Evolutionary conservation across 2,888 invertebrate genomes (phyloP).

Genomic region (Helobdella robusta): DNA sequence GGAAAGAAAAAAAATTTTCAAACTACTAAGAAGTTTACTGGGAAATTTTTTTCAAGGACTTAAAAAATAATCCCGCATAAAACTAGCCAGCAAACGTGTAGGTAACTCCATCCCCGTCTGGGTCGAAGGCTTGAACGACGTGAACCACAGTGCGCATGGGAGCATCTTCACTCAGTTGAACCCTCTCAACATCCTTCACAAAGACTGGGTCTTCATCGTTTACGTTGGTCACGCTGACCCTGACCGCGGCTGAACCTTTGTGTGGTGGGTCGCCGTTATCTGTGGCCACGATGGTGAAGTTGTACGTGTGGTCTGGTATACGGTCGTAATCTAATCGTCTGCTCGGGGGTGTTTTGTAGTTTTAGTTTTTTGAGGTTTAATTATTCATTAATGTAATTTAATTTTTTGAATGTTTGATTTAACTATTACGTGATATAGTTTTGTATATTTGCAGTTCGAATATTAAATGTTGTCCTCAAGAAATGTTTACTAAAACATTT

Average conservation of each 20-base stretch:
- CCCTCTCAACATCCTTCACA: slow-evolving; percentile 35
- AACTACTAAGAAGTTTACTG: no score
- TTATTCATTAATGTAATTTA: no score
- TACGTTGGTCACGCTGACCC: slow-evolving; percentile 92
- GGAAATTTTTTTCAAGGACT: no score
- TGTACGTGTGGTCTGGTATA: slow-evolving; percentile 56
- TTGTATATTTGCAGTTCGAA: slow-evolving; percentile 1
- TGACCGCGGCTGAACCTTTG: slow-evolving; percentile 82
- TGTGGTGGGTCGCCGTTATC: slow-evolving; percentile 88
- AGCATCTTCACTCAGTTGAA: slow-evolving; percentile 32
- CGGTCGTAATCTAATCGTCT: slow-evolving; percentile 46
- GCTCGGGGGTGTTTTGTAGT: neutral
- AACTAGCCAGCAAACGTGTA: slow-evolving; percentile 65
- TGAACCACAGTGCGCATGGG: slow-evolving; percentile 70
- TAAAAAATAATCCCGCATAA: no score
- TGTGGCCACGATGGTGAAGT: slow-evolving; percentile 75
- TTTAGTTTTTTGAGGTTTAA: neutral
- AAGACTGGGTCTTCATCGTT: slow-evolving; percentile 81
- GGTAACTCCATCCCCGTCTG: slow-evolving; percentile 89
- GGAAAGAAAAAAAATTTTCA: no score
- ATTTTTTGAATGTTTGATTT: no score
- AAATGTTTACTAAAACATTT: no score
- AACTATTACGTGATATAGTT: neutral
- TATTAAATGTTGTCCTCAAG: no score
- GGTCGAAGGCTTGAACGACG: slow-evolving; percentile 90